These are phyloP conservation scores for Scyliorhinus canicula DNA, from an alignment of 2,797 vertebrate genomes.

Conservation along the genomic window DNA sequence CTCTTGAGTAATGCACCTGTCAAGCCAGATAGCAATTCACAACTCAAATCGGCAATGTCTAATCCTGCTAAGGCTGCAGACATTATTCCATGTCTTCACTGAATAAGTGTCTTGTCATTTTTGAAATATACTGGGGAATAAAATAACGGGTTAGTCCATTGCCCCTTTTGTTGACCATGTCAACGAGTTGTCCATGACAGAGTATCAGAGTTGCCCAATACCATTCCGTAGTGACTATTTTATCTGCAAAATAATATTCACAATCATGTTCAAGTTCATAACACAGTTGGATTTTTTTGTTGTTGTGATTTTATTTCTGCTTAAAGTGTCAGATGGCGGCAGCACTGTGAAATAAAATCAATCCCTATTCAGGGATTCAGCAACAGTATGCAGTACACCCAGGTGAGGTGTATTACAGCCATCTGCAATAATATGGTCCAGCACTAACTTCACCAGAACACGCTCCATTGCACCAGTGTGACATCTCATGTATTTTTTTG, in stretches of 20 bases:
- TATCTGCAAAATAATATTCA: background rate
- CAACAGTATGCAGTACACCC: background rate
- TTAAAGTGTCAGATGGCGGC: background rate
- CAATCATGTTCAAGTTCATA: background rate
- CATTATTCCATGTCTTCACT: background rate
- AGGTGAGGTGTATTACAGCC: background rate
- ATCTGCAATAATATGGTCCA: background rate
- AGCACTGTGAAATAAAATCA: background rate
- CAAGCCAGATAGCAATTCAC: slow-evolving; percentile 36
- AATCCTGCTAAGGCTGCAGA: slow-evolving; percentile 32
- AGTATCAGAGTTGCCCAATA: background rate
- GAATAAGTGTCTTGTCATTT: slow-evolving; percentile 24
- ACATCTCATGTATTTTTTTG: background rate
- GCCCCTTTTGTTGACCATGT: background rate
- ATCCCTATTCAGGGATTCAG: background rate
- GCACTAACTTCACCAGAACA: background rate
- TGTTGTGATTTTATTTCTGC: background rate
- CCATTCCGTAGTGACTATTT: background rate
- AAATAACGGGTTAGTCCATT: background rate
- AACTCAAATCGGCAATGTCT: slow-evolving; percentile 30
- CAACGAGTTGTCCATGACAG: background rate
- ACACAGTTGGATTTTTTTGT: background rate
- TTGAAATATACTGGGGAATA: background rate
- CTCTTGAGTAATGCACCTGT: slow-evolving; percentile 30
- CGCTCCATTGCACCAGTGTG: background rate